Conservation (phyloP, 2,888 invertebrate genomes). For the Phaonia tiefii region DNA sequence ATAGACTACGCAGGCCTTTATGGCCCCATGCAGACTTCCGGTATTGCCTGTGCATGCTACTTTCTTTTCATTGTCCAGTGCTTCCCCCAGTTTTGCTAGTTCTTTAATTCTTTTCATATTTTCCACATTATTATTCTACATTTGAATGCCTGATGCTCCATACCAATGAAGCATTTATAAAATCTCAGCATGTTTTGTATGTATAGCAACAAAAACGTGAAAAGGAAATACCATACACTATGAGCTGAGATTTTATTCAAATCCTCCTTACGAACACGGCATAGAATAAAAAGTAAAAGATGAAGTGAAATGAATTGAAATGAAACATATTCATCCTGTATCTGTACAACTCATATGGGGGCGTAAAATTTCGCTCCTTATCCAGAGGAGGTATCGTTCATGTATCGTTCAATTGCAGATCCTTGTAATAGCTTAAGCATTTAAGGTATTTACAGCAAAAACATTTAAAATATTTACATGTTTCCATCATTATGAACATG, state of each 20-base stretch:
- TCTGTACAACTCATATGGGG: neutral
- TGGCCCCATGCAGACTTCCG: constrained; percentile 31
- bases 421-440: constrained; percentile 23
- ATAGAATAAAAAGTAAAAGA: constrained; percentile 3
- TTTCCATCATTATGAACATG: constrained; percentile 41
- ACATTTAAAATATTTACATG: constrained; percentile 48
- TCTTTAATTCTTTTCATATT: constrained; percentile 26
- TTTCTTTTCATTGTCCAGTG: constrained; percentile 6
- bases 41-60: constrained; percentile 10
- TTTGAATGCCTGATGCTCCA: neutral
- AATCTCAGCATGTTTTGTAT: neutral
- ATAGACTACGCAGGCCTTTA: neutral
- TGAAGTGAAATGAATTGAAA: too few species aligned
- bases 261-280: constrained; percentile 11
- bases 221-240: constrained; percentile 6
- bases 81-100: constrained; percentile 14
- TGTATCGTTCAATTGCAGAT: constrained; percentile 2
- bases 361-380: too few species aligned
- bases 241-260: constrained; percentile 24
- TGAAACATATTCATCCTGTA: neutral
- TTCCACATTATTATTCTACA: constrained; percentile 21
- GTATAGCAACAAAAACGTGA: constrained; percentile 10
- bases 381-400: neutral
- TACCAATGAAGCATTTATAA: constrained; percentile 39
- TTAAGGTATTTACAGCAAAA: constrained; percentile 38